phyloP scores from a whole-genome alignment of 2,888 invertebrate species.

The Calephelis perditalis region DNA sequence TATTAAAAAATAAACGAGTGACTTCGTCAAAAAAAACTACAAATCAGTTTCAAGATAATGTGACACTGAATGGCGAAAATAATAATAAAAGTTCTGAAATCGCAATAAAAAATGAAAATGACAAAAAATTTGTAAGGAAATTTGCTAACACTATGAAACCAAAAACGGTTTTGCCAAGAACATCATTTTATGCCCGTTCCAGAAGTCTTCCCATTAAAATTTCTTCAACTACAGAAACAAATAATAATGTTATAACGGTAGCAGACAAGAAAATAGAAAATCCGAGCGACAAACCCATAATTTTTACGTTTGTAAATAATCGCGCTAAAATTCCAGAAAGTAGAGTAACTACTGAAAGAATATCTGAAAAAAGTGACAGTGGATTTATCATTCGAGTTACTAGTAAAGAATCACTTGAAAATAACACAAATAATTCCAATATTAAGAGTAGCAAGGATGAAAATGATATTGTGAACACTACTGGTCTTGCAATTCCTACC shows the following conservation, averaged over 20 bases:
- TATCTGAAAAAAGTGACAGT: constrained; percentile 36
- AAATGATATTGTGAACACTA: constrained; percentile 37
- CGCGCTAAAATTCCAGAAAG: constrained; percentile 36
- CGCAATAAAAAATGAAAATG: constrained; percentile 32
- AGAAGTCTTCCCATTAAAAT: constrained; percentile 42
- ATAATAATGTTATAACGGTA: constrained; percentile 24
- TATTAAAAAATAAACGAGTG: constrained; percentile 38
- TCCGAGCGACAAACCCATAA: constrained; percentile 49
- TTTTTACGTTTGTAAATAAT: constrained; percentile 50
- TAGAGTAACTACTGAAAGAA: constrained; percentile 30
- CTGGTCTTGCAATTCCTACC: constrained; percentile 37
- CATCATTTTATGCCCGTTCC: constrained; percentile 56
- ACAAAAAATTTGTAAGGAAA: constrained; percentile 28
- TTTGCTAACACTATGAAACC: constrained; percentile 33
- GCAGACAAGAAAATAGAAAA: constrained; percentile 47
- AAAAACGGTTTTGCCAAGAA: constrained; percentile 48
- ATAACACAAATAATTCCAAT: constrained; percentile 38
- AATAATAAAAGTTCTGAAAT: constrained; percentile 39
- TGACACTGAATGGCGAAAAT: constrained; percentile 45
- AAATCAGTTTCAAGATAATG: constrained; percentile 45
- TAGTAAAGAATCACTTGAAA: constrained; percentile 59
- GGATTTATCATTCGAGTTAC: constrained; percentile 54
- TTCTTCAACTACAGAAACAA: constrained; percentile 35
- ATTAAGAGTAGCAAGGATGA: constrained; percentile 45
- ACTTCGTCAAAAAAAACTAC: constrained; percentile 45